A percentile compares a stretch with the other conserved stretches of the same genome.
Evolutionary conservation across 2,113 vertebrate species (phyloP).

Genomic region (Lepisosteus oculatus): DNA sequence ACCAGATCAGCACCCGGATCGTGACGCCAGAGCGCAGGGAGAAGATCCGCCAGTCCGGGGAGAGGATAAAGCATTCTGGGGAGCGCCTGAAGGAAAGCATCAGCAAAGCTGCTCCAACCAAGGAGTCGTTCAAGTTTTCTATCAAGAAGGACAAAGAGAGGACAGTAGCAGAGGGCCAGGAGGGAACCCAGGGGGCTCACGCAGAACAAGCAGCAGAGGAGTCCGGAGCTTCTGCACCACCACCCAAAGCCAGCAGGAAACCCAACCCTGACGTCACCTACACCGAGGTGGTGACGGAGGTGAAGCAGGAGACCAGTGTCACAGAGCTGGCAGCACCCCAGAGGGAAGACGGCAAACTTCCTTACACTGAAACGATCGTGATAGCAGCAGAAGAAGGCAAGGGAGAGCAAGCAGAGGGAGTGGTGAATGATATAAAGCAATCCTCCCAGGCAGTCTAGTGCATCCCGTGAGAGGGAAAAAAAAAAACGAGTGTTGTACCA

Average conservation of each 20-base stretch:
- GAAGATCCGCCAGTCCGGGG: slow-evolving; percentile 84
- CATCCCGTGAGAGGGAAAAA: slow-evolving; percentile 6
- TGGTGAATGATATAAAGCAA: slow-evolving; percentile 81
- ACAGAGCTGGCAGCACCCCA: slow-evolving; percentile 50
- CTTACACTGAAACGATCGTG: slow-evolving; percentile 36
- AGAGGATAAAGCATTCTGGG: slow-evolving; percentile 80
- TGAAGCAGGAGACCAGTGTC: slow-evolving; percentile 70
- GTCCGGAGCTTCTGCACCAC: slow-evolving; percentile 59
- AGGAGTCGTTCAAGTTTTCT: slow-evolving; percentile 81
- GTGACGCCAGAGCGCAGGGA: slow-evolving; percentile 87
- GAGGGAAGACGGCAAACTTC: slow-evolving; percentile 41
- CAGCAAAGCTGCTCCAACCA: slow-evolving; percentile 80
- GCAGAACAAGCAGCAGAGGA: slow-evolving; percentile 42
- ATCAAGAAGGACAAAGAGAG: slow-evolving; percentile 78
- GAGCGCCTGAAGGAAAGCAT: slow-evolving; percentile 87
- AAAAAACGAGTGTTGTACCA: neutral
- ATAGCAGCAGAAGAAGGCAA: slow-evolving; percentile 63
- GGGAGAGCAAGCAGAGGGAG: slow-evolving; percentile 61
- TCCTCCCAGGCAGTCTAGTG: slow-evolving; percentile 54
- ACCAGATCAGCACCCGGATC: slow-evolving; percentile 85
- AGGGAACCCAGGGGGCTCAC: slow-evolving; percentile 65
- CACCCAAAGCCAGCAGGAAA: slow-evolving; percentile 65
- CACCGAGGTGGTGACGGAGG: slow-evolving; percentile 73
- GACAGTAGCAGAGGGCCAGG: slow-evolving; percentile 73
- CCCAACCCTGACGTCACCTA: slow-evolving; percentile 65